A percentile compares a stretch with the other conserved stretches of the same genome.
Evolutionary conservation across 1,140 invertebrate species (phyloP).

Genomic region (Lepidurus apus): DNA sequence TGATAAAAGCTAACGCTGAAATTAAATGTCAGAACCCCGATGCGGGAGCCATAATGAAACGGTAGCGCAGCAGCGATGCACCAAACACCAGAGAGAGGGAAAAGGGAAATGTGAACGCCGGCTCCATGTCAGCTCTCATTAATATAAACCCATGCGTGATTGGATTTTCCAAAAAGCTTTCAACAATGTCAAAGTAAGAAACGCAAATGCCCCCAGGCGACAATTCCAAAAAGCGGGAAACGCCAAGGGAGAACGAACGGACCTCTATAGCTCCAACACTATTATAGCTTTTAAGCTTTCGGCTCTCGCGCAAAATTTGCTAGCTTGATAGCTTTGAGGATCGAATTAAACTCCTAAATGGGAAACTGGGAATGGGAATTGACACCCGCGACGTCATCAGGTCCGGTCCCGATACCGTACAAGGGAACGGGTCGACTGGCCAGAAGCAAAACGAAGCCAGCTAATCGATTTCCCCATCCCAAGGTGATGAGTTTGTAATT

Average conservation of each 20-base stretch:
- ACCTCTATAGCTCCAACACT: too few relatives aligned
- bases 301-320: background rate
- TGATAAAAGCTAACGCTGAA: slow-evolving; percentile 11
- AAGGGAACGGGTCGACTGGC: too few relatives aligned
- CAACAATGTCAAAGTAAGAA: background rate
- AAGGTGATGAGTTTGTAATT: too few relatives aligned
- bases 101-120: background rate
- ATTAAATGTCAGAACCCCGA: slow-evolving; percentile 11
- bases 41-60: background rate
- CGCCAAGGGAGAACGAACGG: too few relatives aligned
- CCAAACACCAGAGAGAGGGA: background rate
- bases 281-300: background rate
- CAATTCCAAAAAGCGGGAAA: too few relatives aligned
- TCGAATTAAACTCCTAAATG: background rate
- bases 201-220: background rate
- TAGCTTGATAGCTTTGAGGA: background rate
- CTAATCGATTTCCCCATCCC: too few relatives aligned
- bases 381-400: background rate
- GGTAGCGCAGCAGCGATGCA: background rate
- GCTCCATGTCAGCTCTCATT: background rate
- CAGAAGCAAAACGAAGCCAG: background rate
- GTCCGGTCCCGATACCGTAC: too few relatives aligned
- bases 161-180: background rate
- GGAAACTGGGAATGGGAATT: background rate
- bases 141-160: background rate